These are phyloP conservation scores for Epinephelus malabaricus DNA, from an alignment of 2,797 vertebrate genomes.

Conservation along the genomic window DNA sequence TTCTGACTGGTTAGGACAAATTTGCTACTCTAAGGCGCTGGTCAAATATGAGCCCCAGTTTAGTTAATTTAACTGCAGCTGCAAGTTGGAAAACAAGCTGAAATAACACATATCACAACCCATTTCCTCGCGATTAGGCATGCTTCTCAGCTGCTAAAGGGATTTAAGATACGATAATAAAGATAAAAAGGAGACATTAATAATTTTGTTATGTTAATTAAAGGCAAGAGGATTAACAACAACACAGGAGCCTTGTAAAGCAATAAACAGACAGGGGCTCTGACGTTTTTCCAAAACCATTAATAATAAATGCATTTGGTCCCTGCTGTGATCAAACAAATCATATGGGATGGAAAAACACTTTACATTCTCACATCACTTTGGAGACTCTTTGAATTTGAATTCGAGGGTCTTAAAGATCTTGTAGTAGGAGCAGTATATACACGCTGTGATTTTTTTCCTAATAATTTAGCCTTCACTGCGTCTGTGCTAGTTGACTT, in stretches of 20 bases:
- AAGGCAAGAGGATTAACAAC: constrained; percentile 86
- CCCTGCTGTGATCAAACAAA: constrained; percentile 75
- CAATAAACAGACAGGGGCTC: constrained; percentile 73
- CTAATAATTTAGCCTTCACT: not conserved
- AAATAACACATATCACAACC: constrained; percentile 79
- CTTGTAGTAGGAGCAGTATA: not conserved
- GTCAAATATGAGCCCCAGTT: constrained; percentile 45
- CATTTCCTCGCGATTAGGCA: constrained; percentile 82
- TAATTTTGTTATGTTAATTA: constrained; percentile 87
- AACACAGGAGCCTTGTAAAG: constrained; percentile 75
- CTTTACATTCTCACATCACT: constrained; percentile 48
- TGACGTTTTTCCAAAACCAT: constrained; percentile 74
- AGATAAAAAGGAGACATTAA: constrained; percentile 87
- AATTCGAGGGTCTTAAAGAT: constrained; percentile 18
- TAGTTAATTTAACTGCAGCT: constrained; percentile 76
- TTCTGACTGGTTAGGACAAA: constrained; percentile 32
- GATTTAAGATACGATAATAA: constrained; percentile 85
- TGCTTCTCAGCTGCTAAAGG: constrained; percentile 82
- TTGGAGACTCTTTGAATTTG: constrained; percentile 29
- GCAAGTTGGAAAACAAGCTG: constrained; percentile 75
- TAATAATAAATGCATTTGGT: constrained; percentile 69
- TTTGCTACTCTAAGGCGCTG: constrained; percentile 26
- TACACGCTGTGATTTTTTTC: not conserved
- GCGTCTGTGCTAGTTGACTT: not conserved
- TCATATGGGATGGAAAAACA: constrained; percentile 41